Evolutionary conservation across 2,888 invertebrate genomes (phyloP), one percentile per base, ranked within the genome.

Genomic region (Drosophila nigricruria): DNA sequence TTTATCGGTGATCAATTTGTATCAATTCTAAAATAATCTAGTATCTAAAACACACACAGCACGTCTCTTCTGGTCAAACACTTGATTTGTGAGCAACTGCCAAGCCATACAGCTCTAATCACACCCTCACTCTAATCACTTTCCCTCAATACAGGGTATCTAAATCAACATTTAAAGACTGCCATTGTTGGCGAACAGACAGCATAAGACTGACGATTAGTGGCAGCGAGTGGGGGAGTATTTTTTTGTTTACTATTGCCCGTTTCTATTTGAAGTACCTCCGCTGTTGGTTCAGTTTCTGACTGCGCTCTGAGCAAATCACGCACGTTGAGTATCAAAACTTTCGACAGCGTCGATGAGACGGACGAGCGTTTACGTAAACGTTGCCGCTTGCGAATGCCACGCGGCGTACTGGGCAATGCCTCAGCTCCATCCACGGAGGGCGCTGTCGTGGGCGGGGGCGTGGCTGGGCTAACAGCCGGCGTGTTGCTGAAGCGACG

Each of bases 301-400:
- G 91, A 74, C 54, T 91, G 79, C 34, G 77, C 82, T 76, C 77
- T 90, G 64, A 92, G 80, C 80, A 93, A 91, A 89, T 93, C 93
- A 52, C 91, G 91, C 56, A 92, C 92, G 78, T 92, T 93, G 60
- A 93, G 89, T 79, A 92, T 90, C 63, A 93, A 88, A 72, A 92
- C 91, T 89, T 91, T 92, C 16, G 92, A 90, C 20, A 92, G 79
- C n/a, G 92, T 92, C 72, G 92, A 92, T 34, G 92, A 92, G 61
- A 91, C 87, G 5, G 93, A 92, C 30, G 92, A 92, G 62, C 92
- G 90, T 71, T 92, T 92, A 18, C 92, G 91, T 68, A 84, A 75
- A 65, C 82, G 82, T 38, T 79, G 73, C 4, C 90, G 81, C 53
- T 80, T 81, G 5, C 87, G 89, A 14, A 91, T 82, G 65, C 92